A percentile compares a stretch with the other conserved stretches of the same genome.
Conservation (phyloP, 1,140 invertebrate genomes). For the Pachypeltis micranthus region DNA sequence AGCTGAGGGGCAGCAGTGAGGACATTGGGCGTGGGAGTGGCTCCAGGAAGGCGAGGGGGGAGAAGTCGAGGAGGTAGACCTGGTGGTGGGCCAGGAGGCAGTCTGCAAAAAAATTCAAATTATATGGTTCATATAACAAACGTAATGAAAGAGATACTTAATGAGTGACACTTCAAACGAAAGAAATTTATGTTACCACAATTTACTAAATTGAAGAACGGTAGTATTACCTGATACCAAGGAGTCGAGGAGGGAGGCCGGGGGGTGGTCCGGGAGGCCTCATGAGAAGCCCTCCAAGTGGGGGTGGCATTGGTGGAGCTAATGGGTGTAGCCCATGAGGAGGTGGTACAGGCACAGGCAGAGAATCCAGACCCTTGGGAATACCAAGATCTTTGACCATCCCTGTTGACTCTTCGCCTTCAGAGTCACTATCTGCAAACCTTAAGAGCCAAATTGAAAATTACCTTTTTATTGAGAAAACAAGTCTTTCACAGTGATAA, state of each 20-base stretch:
- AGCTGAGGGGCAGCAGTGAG: constrained; percentile 71
- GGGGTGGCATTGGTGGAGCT: constrained; percentile 23
- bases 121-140: neutral
- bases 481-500: too few species aligned
- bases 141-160: too few species aligned
- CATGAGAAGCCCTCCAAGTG: constrained; percentile 17
- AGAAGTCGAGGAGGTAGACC: constrained; percentile 34
- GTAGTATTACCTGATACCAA: too few species aligned
- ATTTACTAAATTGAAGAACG: too few species aligned
- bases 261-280: constrained; percentile 38
- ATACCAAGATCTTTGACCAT: constrained; percentile 27
- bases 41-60: constrained; percentile 32
- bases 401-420: constrained; percentile 26
- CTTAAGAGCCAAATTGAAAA: too few species aligned
- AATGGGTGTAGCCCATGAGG: constrained; percentile 26
- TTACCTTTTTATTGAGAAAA: too few species aligned
- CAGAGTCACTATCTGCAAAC: constrained; percentile 30
- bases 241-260: constrained; percentile 39
- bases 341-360: constrained; percentile 23
- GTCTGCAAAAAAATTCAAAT: constrained; percentile 20
- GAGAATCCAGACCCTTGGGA: neutral
- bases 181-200: too few species aligned
- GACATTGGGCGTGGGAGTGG: constrained; percentile 55
- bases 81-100: constrained; percentile 54
- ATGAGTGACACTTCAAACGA: too few species aligned